Base-by-base conservation (phyloP, 2,113 vertebrate genomes). In the Aspiorhynchus laticeps region DNA sequence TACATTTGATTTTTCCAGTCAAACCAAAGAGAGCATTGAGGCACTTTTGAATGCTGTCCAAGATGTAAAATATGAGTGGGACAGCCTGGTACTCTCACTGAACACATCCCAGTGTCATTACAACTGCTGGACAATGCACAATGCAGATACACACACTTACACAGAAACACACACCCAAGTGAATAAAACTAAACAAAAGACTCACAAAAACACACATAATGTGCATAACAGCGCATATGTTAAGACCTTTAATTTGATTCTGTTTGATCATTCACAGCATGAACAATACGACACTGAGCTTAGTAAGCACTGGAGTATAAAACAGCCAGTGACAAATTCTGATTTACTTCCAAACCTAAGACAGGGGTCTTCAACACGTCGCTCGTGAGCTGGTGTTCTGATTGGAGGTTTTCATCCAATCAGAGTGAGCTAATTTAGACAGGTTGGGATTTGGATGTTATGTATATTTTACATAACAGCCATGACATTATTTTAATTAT, bases 21-120 rank as follows among this genome's bases (percentile, higher is more conserved):
- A 26, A 31, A 69, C 41, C 41, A 48, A 78, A n/a, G 17, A 59
- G 15, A 69, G 28, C 67, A 63, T 17, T 28, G 71, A 74, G 46
- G 19, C 9, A 26, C 48, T 80, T 69, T 80, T 79, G 63, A 67
- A 33, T 28, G 61, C 36, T 81, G 36, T 11, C 38, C 48, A 21
- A 73, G 36, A 31, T 53, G 67, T n/a, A 56, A 51, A 48, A 77
- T 36, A 28, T 48, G 80, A 74, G 51, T 67, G 63, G 61, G 2
- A 41, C 74, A 80, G 85, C 24, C 85, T 89, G 88, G 76, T 85
- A 89, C 88, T 83, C 59, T 86, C 80, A 21, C 19, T 74, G 74
- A n/a, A 53, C 41, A 14, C 59, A 51, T 26, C 48, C 28, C 84
- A 69, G 33, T 85, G 69, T 51, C 36, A 53, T 51, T 51, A 80